Conservation (phyloP, 2,113 vertebrate genomes). For the Nannospalax galili region DNA sequence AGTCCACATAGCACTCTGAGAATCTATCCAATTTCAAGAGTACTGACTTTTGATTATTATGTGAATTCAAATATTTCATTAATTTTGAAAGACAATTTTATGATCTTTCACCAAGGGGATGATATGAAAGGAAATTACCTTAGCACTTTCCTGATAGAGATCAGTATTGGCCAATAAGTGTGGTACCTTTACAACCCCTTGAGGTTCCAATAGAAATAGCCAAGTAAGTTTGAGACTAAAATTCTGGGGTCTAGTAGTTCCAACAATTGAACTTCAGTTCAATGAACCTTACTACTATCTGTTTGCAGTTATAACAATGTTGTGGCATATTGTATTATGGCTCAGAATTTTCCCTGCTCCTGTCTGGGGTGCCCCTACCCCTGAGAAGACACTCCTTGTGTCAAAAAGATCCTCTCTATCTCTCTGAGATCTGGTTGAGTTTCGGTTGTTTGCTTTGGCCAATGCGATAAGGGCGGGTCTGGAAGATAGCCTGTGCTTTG, state of each 20-base stretch:
- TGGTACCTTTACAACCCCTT: background rate
- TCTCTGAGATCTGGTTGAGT: background rate
- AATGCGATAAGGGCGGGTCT: background rate
- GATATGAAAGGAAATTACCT: background rate
- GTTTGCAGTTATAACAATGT: background rate
- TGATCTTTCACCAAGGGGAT: background rate
- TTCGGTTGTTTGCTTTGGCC: background rate
- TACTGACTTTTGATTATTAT: background rate
- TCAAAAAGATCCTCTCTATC: background rate
- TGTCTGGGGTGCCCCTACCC: background rate
- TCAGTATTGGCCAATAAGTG: background rate
- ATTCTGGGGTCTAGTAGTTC: background rate
- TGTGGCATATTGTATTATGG: background rate
- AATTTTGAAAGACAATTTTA: background rate
- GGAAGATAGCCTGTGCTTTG: background rate
- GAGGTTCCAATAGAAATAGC: background rate
- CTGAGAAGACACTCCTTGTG: background rate
- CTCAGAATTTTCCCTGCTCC: background rate
- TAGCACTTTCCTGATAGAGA: background rate
- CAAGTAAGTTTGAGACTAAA: background rate
- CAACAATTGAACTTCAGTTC: background rate
- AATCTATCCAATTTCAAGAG: background rate
- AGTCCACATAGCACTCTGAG: background rate
- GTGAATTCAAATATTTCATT: background rate
- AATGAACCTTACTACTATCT: background rate